These are phyloP conservation scores for Sycophila sp. DNA, from an alignment of 1,140 invertebrate genomes.

Conservation along the genomic window DNA sequence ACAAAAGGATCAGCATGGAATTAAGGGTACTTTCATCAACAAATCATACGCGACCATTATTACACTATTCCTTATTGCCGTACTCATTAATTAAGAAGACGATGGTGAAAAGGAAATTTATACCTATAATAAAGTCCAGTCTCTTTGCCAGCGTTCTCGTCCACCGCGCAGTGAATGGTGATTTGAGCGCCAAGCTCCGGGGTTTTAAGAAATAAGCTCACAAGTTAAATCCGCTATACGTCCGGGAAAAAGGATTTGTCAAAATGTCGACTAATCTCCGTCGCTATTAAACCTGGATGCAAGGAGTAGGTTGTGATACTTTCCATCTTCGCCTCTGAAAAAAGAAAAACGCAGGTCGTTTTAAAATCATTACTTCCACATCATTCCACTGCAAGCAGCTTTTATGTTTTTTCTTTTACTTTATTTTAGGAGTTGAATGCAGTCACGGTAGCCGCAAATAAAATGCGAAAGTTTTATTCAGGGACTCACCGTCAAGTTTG, in stretches of 20 bases:
- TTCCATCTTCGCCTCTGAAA: slow-evolving; percentile 57
- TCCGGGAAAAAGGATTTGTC: slow-evolving; percentile 65
- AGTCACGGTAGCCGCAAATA: too few species aligned
- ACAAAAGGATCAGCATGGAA: too few species aligned
- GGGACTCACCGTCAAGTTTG: slow-evolving; percentile 70
- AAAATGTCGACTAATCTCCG: slow-evolving; percentile 79
- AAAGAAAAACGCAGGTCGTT: slow-evolving; percentile 29
- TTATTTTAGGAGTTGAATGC: too few species aligned
- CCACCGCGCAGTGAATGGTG: slow-evolving; percentile 79
- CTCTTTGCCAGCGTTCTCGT: slow-evolving; percentile 73
- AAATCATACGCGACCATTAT: too few species aligned
- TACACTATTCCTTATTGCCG: too few species aligned
- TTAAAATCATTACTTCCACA: too few species aligned
- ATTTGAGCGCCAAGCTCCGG: slow-evolving; percentile 81
- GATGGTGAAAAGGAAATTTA: too few species aligned
- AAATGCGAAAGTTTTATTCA: too few species aligned
- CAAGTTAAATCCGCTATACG: slow-evolving; percentile 45
- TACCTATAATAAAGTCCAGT: slow-evolving; percentile 75
- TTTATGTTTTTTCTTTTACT: too few species aligned
- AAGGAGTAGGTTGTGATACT: slow-evolving; percentile 75
- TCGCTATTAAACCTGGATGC: slow-evolving; percentile 79
- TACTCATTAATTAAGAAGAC: too few species aligned
- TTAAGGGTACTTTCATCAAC: too few species aligned
- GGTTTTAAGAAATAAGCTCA: slow-evolving; percentile 69
- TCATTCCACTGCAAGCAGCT: too few species aligned